Base-by-base conservation (phyloP, 2,888 invertebrate species). In the Cataglyphis cursor region DNA sequence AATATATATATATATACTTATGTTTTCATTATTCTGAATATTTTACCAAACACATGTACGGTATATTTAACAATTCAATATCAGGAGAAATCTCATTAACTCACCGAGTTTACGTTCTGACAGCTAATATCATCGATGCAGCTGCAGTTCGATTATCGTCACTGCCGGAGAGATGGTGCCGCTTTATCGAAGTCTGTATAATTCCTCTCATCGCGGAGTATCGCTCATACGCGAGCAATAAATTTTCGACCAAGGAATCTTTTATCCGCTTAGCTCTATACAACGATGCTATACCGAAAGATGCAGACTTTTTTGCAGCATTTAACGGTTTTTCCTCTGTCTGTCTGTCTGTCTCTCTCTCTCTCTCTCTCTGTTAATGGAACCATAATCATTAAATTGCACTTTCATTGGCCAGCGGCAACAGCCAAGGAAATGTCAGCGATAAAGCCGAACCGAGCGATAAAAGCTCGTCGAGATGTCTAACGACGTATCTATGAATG, bases 351-450 rank as follows among this genome's bases (percentile, higher is more conserved):
- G 65, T 70, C 70, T 61, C 12, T 12, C 12, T 12, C 12, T 65
- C 57, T 18, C 21, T 24, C 28, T 72, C 70, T 35, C 35, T 35
- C 57, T 38, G n/a, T 41, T 78, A 80, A 86, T 75, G 51, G 61
- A 0, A 8, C 64, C 44, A 82, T 81, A 78, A 86, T 83, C 87
- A 68, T 82, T 76, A 82, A 85, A 85, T 81, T 64, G 82, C 41
- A 38, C 31, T 78, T 72, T 51, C 41, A 38, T 72, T 54, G 61
- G 81, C 24, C 48, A 31, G 59, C 41, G 38, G 57, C 61, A 68
- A 48, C 59, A 66, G 76, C 59, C 73, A 51, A 82, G 78, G 61
- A 81, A 81, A 57, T 38, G 81, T 78, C 82, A 41, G n/a, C 65
- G 82, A 85, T 81, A 85, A 88, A 81, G 59, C 35, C 3, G 44